These are phyloP conservation scores for Loxodonta africana DNA, from an alignment of 2,113 vertebrate species.

Conservation along the genomic window DNA sequence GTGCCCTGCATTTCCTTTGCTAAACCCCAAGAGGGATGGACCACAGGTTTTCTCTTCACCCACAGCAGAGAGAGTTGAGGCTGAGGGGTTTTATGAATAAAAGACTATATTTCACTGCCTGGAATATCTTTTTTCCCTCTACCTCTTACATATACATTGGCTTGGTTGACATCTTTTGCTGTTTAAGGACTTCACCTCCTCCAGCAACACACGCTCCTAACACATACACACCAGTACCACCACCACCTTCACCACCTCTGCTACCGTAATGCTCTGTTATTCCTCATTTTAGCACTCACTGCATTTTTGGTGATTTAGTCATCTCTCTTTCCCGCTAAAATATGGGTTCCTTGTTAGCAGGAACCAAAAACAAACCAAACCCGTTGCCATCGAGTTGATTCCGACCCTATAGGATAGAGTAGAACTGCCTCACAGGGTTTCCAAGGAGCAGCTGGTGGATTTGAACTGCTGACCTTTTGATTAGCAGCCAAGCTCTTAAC, in stretches of 20 bases:
- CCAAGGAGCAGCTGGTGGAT: too few relatives aligned
- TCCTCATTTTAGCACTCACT: neutral
- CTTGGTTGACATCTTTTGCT: neutral
- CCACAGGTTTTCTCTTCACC: neutral
- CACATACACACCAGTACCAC: neutral
- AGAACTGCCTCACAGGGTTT: too few relatives aligned
- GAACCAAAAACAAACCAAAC: too few relatives aligned
- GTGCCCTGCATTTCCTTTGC: rapidly evolving
- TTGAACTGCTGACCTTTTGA: too few relatives aligned
- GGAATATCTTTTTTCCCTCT: neutral
- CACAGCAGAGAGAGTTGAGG: neutral
- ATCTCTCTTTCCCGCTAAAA: neutral
- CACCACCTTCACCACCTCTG: neutral
- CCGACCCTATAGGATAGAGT: too few relatives aligned
- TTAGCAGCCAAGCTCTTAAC: too few relatives aligned
- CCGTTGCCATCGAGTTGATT: too few relatives aligned
- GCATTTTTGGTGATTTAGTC: neutral
- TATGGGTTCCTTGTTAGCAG: neutral
- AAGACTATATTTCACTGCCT: neutral
- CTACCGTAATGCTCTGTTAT: neutral
- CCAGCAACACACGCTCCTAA: neutral
- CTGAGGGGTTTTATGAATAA: neutral
- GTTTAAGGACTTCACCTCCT: neutral
- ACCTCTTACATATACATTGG: neutral
- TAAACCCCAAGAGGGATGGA: neutral